Conservation (phyloP, 2,113 vertebrate species). For the Pelecanus crispus region DNA sequence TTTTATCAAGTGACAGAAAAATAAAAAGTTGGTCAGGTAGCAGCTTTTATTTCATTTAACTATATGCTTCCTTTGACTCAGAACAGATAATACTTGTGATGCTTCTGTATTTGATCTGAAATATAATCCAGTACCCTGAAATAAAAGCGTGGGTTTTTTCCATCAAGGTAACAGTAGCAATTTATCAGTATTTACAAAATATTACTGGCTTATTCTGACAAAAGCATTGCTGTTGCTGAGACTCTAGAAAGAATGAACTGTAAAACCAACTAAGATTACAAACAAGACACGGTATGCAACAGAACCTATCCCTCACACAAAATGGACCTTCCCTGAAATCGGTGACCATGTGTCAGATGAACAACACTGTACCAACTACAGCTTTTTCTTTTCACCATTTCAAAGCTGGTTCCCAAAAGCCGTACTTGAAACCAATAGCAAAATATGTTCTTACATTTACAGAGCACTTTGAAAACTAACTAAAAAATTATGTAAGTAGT, state of each 20-base stretch:
- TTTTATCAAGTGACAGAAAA: not conserved
- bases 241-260: not conserved
- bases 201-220: not conserved
- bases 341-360: not conserved
- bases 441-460: not conserved
- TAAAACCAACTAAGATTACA: not conserved
- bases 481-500: not conserved
- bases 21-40: not conserved
- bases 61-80: not conserved
- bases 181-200: not conserved
- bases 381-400: not conserved
- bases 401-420: not conserved
- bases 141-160: not conserved
- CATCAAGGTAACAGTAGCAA: not conserved
- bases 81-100: not conserved
- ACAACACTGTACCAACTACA: not conserved
- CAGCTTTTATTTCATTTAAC: not conserved
- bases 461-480: not conserved
- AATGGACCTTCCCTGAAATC: fast-evolving
- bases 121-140: not conserved
- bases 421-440: not conserved
- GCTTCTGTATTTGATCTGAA: not conserved
- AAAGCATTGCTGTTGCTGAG: not conserved
- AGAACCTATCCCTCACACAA: not conserved
- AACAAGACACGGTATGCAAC: not conserved